Evolutionary conservation across 2,797 vertebrate species (phyloP).

Genomic region (Craterocephalus amniculus): DNA sequence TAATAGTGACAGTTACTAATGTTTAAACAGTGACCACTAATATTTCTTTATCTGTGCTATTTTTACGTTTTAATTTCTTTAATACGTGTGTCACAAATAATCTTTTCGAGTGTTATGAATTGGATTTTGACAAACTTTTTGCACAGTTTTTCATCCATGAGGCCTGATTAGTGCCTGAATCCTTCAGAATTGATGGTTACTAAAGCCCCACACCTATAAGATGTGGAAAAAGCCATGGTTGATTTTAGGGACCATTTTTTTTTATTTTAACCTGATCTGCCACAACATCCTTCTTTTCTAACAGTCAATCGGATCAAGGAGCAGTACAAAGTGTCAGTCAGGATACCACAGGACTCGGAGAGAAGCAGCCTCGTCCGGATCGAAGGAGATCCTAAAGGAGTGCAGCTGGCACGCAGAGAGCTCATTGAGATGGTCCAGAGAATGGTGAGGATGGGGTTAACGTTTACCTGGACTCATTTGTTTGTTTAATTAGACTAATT

Average conservation of each 20-base stretch:
- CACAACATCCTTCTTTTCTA: not conserved
- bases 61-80: not conserved
- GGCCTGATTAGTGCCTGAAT: not conserved
- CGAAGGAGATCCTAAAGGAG: conserved; percentile 86
- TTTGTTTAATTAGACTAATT: not conserved
- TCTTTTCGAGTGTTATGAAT: not conserved
- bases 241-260: no score
- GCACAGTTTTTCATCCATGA: not conserved
- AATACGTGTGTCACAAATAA: no score
- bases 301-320: conserved; percentile 88
- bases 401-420: conserved; percentile 85
- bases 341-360: conserved; percentile 85
- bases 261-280: not conserved
- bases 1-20: no score
- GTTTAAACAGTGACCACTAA: not conserved
- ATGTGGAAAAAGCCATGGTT: not conserved
- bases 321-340: conserved; percentile 86
- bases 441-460: conserved; percentile 78
- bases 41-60: not conserved
- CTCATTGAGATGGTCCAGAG: conserved; percentile 86
- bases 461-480: not conserved
- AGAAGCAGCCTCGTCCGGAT: conserved; percentile 86
- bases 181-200: not conserved
- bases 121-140: not conserved
- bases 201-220: not conserved